Evolutionary conservation across 2,888 invertebrate species (phyloP).

Genomic region (Tigriopus californicus): DNA sequence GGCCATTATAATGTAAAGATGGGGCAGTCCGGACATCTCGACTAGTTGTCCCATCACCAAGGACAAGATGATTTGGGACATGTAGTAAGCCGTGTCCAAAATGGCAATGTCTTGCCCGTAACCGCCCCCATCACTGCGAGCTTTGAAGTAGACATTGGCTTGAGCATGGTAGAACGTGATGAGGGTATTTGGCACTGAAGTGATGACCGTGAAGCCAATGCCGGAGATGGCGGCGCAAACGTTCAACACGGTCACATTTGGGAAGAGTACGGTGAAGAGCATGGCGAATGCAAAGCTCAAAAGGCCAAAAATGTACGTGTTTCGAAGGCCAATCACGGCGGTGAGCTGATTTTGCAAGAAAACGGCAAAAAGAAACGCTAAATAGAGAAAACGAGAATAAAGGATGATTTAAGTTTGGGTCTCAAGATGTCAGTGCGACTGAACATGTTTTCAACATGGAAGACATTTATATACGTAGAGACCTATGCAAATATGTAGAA

Average conservation of each 20-base stretch:
- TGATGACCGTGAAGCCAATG: conserved; percentile 23
- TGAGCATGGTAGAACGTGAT: conserved; percentile 23
- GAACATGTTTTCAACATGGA: too few species aligned
- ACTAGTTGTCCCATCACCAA: conserved; percentile 30
- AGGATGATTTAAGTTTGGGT: neutral
- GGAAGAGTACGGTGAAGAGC: conserved; percentile 21
- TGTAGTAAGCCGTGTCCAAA: conserved; percentile 31
- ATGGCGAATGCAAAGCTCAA: conserved; percentile 22
- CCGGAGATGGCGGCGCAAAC: conserved; percentile 23
- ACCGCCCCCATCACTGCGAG: conserved; percentile 18
- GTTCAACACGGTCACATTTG: conserved; percentile 21
- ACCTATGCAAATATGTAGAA: too few species aligned
- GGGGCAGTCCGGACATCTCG: conserved; percentile 27
- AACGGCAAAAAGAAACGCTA: conserved; percentile 23
- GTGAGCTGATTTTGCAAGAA: conserved; percentile 23
- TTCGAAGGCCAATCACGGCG: conserved; percentile 21
- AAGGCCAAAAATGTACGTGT: conserved; percentile 23
- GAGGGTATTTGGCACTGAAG: conserved; percentile 24
- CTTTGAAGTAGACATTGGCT: conserved; percentile 20
- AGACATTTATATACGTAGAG: too few species aligned
- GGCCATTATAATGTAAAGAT: conserved; percentile 30
- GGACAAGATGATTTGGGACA: conserved; percentile 31
- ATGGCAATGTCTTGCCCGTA: conserved; percentile 24
- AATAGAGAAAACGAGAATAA: too few species aligned
- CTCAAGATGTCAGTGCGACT: too few species aligned